Evolutionary conservation across 2,113 vertebrate species (phyloP).

Genomic region (Mus spicilegus): DNA sequence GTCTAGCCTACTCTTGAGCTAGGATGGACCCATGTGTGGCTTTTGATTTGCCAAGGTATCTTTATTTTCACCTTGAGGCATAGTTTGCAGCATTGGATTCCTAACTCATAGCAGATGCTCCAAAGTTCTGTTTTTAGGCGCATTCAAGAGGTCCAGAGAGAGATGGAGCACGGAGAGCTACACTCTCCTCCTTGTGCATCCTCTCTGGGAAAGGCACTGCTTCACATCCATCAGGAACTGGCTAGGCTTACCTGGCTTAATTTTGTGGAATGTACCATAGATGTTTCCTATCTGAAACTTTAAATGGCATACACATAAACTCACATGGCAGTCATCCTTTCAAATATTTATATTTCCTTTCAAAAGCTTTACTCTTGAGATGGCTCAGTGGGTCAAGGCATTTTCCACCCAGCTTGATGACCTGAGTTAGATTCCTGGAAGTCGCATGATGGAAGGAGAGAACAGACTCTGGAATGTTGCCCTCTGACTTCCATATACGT

Average conservation of each 20-base stretch:
- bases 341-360: not conserved
- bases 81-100: not conserved
- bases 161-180: not conserved
- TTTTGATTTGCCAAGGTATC: not conserved
- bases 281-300: slow-evolving; percentile 31
- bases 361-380: not conserved
- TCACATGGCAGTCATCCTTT: not conserved
- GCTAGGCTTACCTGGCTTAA: not conserved
- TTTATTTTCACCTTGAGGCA: slow-evolving; percentile 40
- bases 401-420: not conserved
- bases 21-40: slow-evolving; percentile 23
- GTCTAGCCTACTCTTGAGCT: slow-evolving; percentile 31
- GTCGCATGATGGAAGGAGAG: not conserved
- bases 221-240: not conserved
- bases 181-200: not conserved
- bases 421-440: not conserved
- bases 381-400: not conserved
- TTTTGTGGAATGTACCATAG: not conserved
- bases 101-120: not conserved
- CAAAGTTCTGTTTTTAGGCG: not conserved
- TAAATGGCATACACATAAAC: not conserved
- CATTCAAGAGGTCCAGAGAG: not conserved
- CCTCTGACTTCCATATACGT: not conserved
- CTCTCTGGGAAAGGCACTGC: not conserved
- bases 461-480: not conserved